Evolutionary conservation across 2,797 vertebrate genomes (phyloP), one percentile per base, ranked within the genome.

Genomic region (Argya squamiceps): DNA sequence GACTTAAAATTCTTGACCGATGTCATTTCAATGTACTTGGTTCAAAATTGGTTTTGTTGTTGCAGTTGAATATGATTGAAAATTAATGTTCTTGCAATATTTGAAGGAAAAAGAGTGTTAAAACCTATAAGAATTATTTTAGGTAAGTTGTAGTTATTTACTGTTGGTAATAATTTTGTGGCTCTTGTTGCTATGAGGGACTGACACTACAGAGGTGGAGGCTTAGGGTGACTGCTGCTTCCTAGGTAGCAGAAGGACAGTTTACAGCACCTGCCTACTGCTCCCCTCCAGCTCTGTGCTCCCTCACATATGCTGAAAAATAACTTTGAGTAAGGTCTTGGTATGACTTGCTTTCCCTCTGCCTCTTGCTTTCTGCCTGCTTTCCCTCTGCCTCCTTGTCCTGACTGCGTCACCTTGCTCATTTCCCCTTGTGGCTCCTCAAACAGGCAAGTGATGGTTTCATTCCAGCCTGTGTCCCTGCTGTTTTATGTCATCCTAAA

Each of bases 381-480:
- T 53, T 16, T 89, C 7, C 21, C 30, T 41, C 32, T 79, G 9
- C 8, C 53, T 69, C 30, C 36, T 46, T 30, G 6, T 46, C 32
- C 32, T 36, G 22, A 32, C 20, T 1, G 0, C 6, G 27, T 10
- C 63, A 62, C 16, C 2, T 63, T 12, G 15, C 0, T 0, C 2
- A 2, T 41, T 17, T 76, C 19, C 12, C 30, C 47, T 17, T 3
- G 2, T 20, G 24, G 20, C 4, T 76, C 29, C 29, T 62, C 63
- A 43, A 17, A 44, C 3, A 10, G 0, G 1, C 0, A 62, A 58
- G 36, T 3, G 15, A 50, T n/a, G 17, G 7, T 14, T 69, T 77
- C 44, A 26, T 58, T 63, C 29, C 21, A 78, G 27, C 4, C 26
- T 24, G 6, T 23, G 3, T 6, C 15, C 37, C 34, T 10, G 6